A percentile compares a stretch with the other conserved stretches of the same genome.
phyloP scores from a whole-genome alignment of 2,888 invertebrate genomes.

The Frankliniella intonsa region DNA sequence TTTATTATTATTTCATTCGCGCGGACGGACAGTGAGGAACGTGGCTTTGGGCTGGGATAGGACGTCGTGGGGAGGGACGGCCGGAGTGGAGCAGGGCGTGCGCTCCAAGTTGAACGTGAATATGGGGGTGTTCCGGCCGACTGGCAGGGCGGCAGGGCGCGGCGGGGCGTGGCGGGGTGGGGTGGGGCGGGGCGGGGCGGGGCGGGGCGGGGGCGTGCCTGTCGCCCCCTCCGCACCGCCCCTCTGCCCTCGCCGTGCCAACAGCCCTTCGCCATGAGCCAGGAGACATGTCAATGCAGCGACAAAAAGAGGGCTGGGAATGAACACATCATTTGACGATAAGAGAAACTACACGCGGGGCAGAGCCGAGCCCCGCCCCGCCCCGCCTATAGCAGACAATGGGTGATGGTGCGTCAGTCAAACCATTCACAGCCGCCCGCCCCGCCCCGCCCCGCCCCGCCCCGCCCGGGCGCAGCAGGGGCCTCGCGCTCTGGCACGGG shows the following conservation, averaged over 20 bases:
- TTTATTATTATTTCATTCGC: no score
- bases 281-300: not conserved
- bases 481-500: not conserved
- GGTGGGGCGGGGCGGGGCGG: not conserved
- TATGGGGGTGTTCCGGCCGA: no score
- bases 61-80: not conserved
- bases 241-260: no score
- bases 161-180: not conserved
- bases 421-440: constrained; percentile 4
- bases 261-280: not conserved
- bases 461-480: not conserved
- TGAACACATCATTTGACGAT: constrained; percentile 17
- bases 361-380: not conserved
- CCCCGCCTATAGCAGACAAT: constrained; percentile 2
- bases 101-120: no score
- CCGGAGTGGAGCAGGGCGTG: not conserved
- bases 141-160: no score
- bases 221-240: not conserved
- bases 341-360: not conserved
- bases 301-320: not conserved
- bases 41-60: not conserved
- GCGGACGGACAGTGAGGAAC: no score
- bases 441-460: constrained; percentile 3
- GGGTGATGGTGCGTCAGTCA: constrained; percentile 11
- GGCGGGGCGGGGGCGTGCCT: not conserved